A percentile compares a stretch with the other conserved stretches of the same genome.
These are phyloP conservation scores for Shargacucullia verbasci DNA, from an alignment of 2,888 invertebrate genomes.

Conservation along the genomic window DNA sequence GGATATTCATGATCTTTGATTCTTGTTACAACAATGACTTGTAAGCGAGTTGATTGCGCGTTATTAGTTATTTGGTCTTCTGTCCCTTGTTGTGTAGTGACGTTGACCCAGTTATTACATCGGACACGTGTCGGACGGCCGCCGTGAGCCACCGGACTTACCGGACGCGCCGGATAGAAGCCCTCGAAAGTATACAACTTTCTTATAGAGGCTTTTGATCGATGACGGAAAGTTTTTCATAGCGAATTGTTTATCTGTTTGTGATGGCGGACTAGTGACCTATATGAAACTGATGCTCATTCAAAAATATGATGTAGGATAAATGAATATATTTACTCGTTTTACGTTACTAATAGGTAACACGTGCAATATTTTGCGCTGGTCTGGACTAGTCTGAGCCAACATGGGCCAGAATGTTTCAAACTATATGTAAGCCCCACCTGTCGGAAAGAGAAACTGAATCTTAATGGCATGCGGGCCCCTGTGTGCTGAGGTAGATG, in stretches of 20 bases:
- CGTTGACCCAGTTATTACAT: constrained; percentile 28
- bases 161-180: constrained; percentile 6
- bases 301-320: neutral
- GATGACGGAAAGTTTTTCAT: constrained; percentile 12
- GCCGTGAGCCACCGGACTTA: constrained; percentile 2
- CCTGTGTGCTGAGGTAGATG: too few species aligned
- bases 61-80: neutral
- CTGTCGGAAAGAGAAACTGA: too few species aligned
- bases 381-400: too few species aligned
- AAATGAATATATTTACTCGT: neutral
- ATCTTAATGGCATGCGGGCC: too few species aligned
- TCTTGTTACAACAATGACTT: neutral
- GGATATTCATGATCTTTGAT: too few species aligned
- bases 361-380: too few species aligned
- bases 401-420: too few species aligned
- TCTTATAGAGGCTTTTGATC: constrained; percentile 13
- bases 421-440: too few species aligned
- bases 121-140: constrained; percentile 26
- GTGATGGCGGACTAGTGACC: constrained; percentile 2
- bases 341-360: neutral
- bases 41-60: neutral
- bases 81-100: neutral
- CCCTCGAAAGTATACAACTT: constrained; percentile 9
- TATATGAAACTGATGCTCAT: neutral
- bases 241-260: constrained; percentile 4